Evolutionary conservation across 2,888 invertebrate species (phyloP), one percentile per base, ranked within the genome.

Genomic region (Volucella inflata): DNA sequence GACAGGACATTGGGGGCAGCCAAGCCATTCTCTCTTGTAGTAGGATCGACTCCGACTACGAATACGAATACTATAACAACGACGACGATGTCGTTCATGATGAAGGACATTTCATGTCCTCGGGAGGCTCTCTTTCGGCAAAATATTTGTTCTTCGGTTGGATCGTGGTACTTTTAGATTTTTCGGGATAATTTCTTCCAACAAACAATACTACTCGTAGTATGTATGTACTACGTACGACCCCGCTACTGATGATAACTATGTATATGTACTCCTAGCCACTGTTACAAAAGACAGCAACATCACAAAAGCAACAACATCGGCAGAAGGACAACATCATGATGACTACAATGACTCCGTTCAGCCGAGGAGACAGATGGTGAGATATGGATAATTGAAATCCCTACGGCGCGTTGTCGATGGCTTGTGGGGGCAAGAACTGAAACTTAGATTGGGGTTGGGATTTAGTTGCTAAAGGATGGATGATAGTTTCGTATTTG

Each of bases 361-460:
- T 70, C 79, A 59, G 78, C 70, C 70, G 70, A 65, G 79, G 42
- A 84, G 83, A 76, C 84, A 85, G 79, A 85, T 80, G 79, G 71
- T 85, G 84, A 85, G 80, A 85, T 85, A 85, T 55, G 80, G 75
- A 85, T 85, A 85, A 85, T 85, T 85, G 84, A 85, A 85, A 80
- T 76, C 84, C 80, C 80, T 55, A 67, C 75, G 71, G 75, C 79
- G 84, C 70, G 68, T 21, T 57, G 78, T 42, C 53, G 57, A 40
- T 48, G 16, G 40, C 1, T 12, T 11, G 36, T 38, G 21, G 14
- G n/a, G 46, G 8, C 8, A 17, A 17, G 21, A 0, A 46, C 36
- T 11, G n/a, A 11, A 12, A 11, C 38, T 0, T 11, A 10, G 51
- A 44, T 40, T 0, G 14, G 30, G 16, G 55, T 48, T 59, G 14